These are phyloP conservation scores for Arrhopalites spinosus DNA, from an alignment of 2,888 invertebrate genomes.

Conservation along the genomic window DNA sequence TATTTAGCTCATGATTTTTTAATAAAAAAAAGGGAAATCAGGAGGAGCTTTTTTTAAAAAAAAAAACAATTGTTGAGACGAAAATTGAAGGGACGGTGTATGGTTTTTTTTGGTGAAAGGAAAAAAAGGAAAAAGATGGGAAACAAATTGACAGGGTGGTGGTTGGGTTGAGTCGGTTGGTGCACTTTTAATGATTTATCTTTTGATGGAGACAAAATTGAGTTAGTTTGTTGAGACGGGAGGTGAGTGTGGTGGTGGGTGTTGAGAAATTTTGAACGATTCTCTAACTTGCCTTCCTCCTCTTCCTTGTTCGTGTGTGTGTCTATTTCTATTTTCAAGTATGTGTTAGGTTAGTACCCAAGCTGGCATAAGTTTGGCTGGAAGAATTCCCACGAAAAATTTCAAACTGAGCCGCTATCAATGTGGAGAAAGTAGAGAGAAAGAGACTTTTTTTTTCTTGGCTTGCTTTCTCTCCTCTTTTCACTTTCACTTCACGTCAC, in stretches of 20 bases:
- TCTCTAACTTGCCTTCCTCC: background rate
- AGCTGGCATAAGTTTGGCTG: background rate
- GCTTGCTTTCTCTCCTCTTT: background rate
- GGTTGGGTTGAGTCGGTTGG: too few species aligned
- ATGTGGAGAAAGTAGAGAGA: background rate
- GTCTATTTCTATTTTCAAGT: background rate
- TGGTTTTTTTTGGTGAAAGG: too few species aligned
- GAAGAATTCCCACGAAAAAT: constrained; percentile 15
- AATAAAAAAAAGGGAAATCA: too few species aligned
- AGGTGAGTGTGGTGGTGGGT: background rate
- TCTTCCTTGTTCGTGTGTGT: background rate
- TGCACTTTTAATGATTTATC: too few species aligned
- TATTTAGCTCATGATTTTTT: too few species aligned
- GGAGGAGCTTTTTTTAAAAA: too few species aligned
- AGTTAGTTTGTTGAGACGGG: background rate
- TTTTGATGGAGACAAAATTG: too few species aligned
- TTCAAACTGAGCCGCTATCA: constrained; percentile 20
- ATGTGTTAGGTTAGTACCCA: background rate
- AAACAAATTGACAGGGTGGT: too few species aligned
- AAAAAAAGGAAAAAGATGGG: too few species aligned
- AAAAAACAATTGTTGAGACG: too few species aligned
- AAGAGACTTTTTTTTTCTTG: background rate
- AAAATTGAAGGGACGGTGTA: too few species aligned
- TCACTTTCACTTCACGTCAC: background rate
- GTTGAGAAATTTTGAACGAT: background rate